These are phyloP conservation scores for Cataglyphis albicans DNA, from an alignment of 2,888 invertebrate genomes.

Conservation along the genomic window DNA sequence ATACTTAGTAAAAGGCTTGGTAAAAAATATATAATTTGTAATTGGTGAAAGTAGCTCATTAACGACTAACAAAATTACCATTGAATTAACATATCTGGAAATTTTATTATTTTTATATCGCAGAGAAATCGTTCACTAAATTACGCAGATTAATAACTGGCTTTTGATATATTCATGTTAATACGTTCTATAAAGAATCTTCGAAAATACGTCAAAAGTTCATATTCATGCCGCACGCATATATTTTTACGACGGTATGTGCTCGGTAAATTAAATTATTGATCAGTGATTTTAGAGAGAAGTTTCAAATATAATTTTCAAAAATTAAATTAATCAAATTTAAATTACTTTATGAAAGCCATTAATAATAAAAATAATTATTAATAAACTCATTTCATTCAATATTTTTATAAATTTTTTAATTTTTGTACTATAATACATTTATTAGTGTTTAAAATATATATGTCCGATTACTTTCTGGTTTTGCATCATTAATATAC, in stretches of 20 bases:
- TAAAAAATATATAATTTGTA: background rate
- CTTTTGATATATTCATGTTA: background rate
- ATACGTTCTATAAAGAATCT: background rate
- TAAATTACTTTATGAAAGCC: too few species aligned
- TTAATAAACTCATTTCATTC: too few species aligned
- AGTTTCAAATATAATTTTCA: background rate
- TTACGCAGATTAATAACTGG: background rate
- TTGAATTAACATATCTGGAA: constrained; percentile 4
- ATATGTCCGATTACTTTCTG: background rate
- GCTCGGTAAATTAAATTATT: constrained; percentile 20
- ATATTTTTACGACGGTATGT: constrained; percentile 42
- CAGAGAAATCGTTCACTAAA: background rate
- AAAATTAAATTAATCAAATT: background rate
- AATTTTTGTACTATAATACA: background rate
- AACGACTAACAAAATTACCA: background rate
- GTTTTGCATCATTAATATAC: background rate
- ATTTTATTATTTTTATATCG: background rate
- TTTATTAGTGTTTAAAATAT: background rate
- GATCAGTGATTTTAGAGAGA: constrained; percentile 13
- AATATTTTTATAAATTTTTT: background rate
- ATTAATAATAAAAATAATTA: too few species aligned
- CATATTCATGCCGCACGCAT: constrained; percentile 48
- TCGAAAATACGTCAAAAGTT: constrained; percentile 13
- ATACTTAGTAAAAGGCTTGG: background rate
- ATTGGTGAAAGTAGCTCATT: background rate